Base-by-base conservation (phyloP, 1,140 invertebrate genomes). In the Artemia franciscana region DNA sequence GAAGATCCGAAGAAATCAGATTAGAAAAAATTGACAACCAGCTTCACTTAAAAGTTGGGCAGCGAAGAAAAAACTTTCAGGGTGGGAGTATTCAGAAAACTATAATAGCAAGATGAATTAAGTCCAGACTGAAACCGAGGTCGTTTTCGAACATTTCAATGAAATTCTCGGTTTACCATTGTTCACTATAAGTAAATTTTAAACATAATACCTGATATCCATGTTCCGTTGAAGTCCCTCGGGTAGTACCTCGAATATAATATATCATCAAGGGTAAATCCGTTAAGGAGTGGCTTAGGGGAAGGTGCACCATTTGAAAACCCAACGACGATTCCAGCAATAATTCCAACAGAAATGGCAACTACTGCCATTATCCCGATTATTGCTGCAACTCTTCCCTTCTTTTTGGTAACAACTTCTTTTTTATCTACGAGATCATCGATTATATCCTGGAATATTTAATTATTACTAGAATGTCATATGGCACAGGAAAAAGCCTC, bases 191-290 rank as follows among this genome's bases (percentile, higher is more conserved):
- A n/a, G n/a, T n/a, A n/a, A n/a, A n/a, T n/a, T n/a, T n/a, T n/a
- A n/a, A n/a, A n/a, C n/a, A n/a, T n/a, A n/a, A n/a, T 60, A 71
- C 70, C 68, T 28, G 70, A 70, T 58, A 71, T 66, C 70, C 70
- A 71, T 1, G 69, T 70, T 28, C 67, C 70, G 58, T 71, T 71
- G 62, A 70, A 70, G 7, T 59, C 57, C 25, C 56, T 60, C 5
- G 65, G 57, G 0, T 63, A 65, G 59, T 69, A 70, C 25, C 63
- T 68, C n/a, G 68, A 68, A 15, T 60, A 65, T 7, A 71, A 62
- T 26, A 71, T 65, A 61, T 71, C 70, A 5, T 61, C 61, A 12
- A 71, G 61, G 15, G 64, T 67, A 27, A 71, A 65, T 27, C 67
- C 66, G 18, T 65, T 64, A 18, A 51, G 12, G 2, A 61, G 26